Evolutionary conservation across 2,888 invertebrate genomes (phyloP).

Genomic region (Tachina grossa): DNA sequence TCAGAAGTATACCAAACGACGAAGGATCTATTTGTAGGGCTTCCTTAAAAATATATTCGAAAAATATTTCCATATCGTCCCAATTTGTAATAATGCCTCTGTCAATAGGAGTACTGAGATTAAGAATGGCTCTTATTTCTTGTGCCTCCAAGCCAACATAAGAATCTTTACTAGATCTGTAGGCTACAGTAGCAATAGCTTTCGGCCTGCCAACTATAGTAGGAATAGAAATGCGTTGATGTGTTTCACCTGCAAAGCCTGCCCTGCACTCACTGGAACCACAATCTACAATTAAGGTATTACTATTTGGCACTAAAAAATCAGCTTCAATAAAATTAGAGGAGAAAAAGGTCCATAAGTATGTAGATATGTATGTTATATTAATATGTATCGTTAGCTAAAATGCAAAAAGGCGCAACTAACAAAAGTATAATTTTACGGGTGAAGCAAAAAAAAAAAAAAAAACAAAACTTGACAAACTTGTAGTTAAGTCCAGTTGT

Average conservation of each 20-base stretch:
- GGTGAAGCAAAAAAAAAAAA: too few species aligned
- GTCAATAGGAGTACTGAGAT: constrained; percentile 41
- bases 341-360: neutral
- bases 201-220: constrained; percentile 38
- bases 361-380: too few species aligned
- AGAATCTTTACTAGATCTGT: neutral
- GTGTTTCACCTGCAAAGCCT: constrained; percentile 36
- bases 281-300: constrained; percentile 41
- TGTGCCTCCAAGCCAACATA: constrained; percentile 40
- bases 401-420: too few species aligned
- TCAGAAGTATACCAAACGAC: constrained; percentile 2
- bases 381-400: too few species aligned
- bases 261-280: constrained; percentile 26
- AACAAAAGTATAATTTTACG: too few species aligned
- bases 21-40: constrained; percentile 23
- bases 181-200: neutral
- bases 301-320: neutral
- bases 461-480: too few species aligned
- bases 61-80: constrained; percentile 53
- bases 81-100: constrained; percentile 48
- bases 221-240: constrained; percentile 19
- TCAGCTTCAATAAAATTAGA: constrained; percentile 14
- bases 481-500: too few species aligned
- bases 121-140: constrained; percentile 12
- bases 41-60: constrained; percentile 31